Conservation (phyloP, 2,888 invertebrate species). For the Holacanthella duospinosa region DNA sequence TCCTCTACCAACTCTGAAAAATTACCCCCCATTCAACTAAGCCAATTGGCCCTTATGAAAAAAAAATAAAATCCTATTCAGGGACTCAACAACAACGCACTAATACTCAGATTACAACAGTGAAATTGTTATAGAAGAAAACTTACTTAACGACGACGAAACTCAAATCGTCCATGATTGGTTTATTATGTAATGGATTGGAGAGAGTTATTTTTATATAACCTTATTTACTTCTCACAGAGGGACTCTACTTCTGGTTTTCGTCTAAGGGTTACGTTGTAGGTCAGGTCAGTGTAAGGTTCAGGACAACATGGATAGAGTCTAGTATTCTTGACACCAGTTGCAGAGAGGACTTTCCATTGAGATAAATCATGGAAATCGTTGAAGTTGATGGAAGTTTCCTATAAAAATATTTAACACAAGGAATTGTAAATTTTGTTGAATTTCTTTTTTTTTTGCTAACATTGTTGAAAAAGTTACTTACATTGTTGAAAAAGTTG, state of each 20-base stretch:
- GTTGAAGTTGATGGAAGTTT: constrained; percentile 8
- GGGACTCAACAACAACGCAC: background rate
- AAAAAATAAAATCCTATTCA: too few relatives aligned
- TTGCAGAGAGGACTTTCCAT: constrained; percentile 13
- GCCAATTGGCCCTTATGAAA: background rate
- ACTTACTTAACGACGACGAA: too few relatives aligned
- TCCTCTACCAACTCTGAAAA: background rate
- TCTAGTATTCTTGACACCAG: constrained; percentile 13
- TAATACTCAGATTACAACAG: background rate
- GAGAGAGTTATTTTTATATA: too few relatives aligned
- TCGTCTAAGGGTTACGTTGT: background rate
- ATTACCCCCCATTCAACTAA: background rate
- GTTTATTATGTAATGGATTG: too few relatives aligned
- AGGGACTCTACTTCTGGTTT: background rate
- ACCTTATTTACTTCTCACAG: too few relatives aligned
- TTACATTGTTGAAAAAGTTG: constrained; percentile 17
- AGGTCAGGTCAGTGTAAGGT: constrained; percentile 13
- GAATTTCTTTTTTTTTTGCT: background rate
- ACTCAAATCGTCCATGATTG: too few relatives aligned
- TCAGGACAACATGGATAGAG: constrained; percentile 21
- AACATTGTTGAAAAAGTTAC: too few relatives aligned
- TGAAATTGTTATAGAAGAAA: too few relatives aligned
- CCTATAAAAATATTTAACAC: constrained; percentile 1
- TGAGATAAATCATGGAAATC: constrained; percentile 12
- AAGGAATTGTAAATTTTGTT: too few relatives aligned